Base-by-base conservation (phyloP, 1,140 invertebrate species). In the Lithobius niger region DNA sequence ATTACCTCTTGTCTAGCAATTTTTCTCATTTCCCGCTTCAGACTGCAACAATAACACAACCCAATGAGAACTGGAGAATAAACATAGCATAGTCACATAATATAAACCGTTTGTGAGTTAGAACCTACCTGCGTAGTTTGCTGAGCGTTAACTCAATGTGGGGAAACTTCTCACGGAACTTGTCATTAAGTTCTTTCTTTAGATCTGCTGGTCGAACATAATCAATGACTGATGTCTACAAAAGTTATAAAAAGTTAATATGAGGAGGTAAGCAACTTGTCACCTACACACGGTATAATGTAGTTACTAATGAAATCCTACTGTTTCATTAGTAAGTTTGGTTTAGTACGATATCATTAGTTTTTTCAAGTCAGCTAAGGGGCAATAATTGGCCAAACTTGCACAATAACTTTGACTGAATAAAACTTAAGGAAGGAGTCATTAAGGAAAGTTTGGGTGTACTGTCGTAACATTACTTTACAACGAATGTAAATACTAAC, bases 131-230 rank as follows among this genome's bases (percentile, higher is more conserved):
- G 71, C 92, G 77, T 27, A 98, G 73, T 78, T 98, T 98, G 71
- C 91, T 97, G n/a, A 98, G 76, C 1, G 92, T 96, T 0, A 98
- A 74, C 67, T 96, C 86, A 58, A 97, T 85, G 60, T 90, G 81
- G 1, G 94, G 94, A 74, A 97, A 97, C 66, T 91, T 91, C 64
- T 92, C 89, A 62, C 81, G 80, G 66, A 98, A 98, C 72, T 97
- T 96, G 65, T 97, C 93, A 73, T 98, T 98, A 0, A 97, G 74
- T 74, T 97, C 94, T 70, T 93, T 95, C 67, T 97, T 97, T 52
- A 98, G 72, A 71, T 96, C 92, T n/a, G 88, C 86, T 24, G 93
- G 91, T 64, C 89, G 83, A 1, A 95, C 91, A 69, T 97, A 97
- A 71, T 97, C 91, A 62, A 97, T 97, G 19, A 97, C 87, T 1